A percentile compares a stretch with the other conserved stretches of the same genome.
These are phyloP conservation scores for Cephalotes varians DNA, from an alignment of 2,888 invertebrate genomes.

Conservation along the genomic window DNA sequence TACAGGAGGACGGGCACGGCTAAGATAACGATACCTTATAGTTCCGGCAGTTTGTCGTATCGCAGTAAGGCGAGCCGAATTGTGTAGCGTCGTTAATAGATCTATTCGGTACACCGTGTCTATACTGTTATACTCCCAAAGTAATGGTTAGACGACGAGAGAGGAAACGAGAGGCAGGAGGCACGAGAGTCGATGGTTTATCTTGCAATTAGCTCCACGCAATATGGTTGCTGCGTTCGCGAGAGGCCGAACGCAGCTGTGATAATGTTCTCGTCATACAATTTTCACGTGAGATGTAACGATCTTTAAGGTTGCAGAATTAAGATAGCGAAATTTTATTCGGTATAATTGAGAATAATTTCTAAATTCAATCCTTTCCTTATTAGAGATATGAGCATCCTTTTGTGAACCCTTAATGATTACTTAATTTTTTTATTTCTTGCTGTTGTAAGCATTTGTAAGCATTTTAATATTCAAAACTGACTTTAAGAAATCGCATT, in stretches of 20 bases:
- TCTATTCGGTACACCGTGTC: slow-evolving; percentile 64
- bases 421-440: neutral
- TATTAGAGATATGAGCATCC: neutral
- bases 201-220: slow-evolving; percentile 43
- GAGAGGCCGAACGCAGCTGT: neutral
- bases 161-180: neutral
- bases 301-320: neutral
- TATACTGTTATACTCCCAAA: slow-evolving; percentile 50
- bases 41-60: slow-evolving; percentile 55
- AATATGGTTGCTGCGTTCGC: slow-evolving; percentile 16
- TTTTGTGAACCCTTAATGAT: neutral
- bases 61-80: slow-evolving; percentile 58
- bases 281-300: neutral
- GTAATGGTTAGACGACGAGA: slow-evolving; percentile 29
- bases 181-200: slow-evolving; percentile 27
- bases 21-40: slow-evolving; percentile 53
- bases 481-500: neutral
- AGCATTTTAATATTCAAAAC: neutral
- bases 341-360: neutral
- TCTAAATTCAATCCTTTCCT: neutral
- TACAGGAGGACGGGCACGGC: neutral
- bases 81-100: slow-evolving; percentile 66
- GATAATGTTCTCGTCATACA: slow-evolving; percentile 12
- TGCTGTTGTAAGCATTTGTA: too few relatives aligned
- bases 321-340: too few relatives aligned